Evolutionary conservation across 2,888 invertebrate genomes (phyloP), one percentile per base, ranked within the genome.

Genomic region (Biston stratarius): DNA sequence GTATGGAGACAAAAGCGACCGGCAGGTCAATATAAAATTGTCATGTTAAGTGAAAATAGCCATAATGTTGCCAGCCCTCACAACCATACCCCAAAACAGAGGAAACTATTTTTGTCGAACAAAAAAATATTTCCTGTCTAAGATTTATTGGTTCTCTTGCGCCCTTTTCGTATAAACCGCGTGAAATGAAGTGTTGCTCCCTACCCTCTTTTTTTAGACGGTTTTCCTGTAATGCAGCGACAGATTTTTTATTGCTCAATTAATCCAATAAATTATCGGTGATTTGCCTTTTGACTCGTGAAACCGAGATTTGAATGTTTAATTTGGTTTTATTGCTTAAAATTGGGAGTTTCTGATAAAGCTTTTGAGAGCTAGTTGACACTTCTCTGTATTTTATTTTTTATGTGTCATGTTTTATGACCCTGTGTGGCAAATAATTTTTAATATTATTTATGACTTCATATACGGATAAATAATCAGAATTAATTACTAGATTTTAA

Each of bases 141-240:
- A 91, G 93, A 94, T 93, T 94, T 94, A 93, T 75, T 33, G 56
- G 60, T 36, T 42, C 33, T 52, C 49, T 12, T 49, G 67, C 63
- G 60, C 67, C 67, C 86, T 83, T 82, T 82, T 77, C 82, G 87
- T 80, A 89, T 91, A 91, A 91, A 91, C 88, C 85, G 92, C 92
- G 92, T 90, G 91, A 92, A 93, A 94, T 92, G 92, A 91, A 90
- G 91, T 92, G 91, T 90, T 90, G 85, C 90, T 86, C 79, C 80
- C 86, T 57, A 81, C 84, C 81, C 80, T 71, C 73, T 75, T 78
- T 80, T 24, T 80, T 77, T 76, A 73, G 75, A 76, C 78, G 24
- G 76, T 78, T 80, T 79, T 73, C 77, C 74, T 77, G 75, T 77
- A 75, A 80, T 75, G 75, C 73, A 77, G 74, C 80, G 80, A 80